A percentile compares a stretch with the other conserved stretches of the same genome.
Conservation (phyloP, 2,888 invertebrate species). For the Lottia gigantea region DNA sequence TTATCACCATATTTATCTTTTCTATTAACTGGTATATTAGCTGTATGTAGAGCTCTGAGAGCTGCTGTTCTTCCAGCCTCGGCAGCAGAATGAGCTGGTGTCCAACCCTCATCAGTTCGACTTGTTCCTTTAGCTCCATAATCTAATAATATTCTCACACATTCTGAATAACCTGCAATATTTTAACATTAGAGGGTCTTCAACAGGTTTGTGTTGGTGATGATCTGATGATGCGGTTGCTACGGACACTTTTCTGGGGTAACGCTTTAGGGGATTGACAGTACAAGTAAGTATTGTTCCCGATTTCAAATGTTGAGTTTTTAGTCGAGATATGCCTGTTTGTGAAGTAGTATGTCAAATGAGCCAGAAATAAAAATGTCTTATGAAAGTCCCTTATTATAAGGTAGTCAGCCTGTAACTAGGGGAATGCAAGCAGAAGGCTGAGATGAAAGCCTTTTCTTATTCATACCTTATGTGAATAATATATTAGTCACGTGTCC, state of each 20-base stretch:
- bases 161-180: conserved; percentile 60
- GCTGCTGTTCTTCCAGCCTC: conserved; percentile 58
- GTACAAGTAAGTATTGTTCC: too few relatives aligned
- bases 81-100: conserved; percentile 64
- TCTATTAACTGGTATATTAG: conserved; percentile 49
- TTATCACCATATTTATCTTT: conserved; percentile 60
- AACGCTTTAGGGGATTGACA: too few relatives aligned
- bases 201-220: too few relatives aligned
- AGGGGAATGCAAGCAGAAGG: not conserved
- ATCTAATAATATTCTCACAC: conserved; percentile 59
- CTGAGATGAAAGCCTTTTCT: not conserved
- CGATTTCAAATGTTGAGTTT: too few relatives aligned
- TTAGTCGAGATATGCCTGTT: too few relatives aligned
- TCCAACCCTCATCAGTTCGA: conserved; percentile 59
- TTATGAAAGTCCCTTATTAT: too few relatives aligned
- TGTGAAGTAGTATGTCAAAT: too few relatives aligned
- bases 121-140: conserved; percentile 56
- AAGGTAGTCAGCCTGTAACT: not conserved
- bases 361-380: too few relatives aligned
- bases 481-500: too few relatives aligned
- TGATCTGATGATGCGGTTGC: too few relatives aligned
- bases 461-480: not conserved
- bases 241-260: too few relatives aligned
- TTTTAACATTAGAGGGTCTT: too few relatives aligned
- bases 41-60: conserved; percentile 53